phyloP scores from a whole-genome alignment of 2,113 vertebrate genomes.

The Tachycineta bicolor region DNA sequence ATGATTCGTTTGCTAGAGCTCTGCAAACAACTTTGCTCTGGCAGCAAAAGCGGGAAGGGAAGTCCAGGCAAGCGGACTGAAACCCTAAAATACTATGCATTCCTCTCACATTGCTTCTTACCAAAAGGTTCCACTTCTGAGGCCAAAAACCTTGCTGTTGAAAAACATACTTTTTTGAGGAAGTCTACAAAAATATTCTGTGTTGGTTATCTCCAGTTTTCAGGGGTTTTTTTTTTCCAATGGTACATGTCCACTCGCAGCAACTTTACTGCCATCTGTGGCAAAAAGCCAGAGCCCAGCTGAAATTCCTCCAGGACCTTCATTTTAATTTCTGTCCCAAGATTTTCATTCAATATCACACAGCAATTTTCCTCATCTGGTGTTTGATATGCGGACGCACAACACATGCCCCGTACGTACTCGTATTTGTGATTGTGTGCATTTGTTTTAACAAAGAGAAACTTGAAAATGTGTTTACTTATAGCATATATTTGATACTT shows the following conservation, averaged over 20 bases:
- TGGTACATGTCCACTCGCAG: not conserved
- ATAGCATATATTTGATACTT: not conserved
- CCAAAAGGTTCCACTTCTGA: not conserved
- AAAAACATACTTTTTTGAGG: not conserved
- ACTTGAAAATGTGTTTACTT: not conserved
- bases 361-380: not conserved
- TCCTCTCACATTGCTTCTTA: constrained; percentile 7
- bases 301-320: not conserved
- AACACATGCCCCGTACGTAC: not conserved
- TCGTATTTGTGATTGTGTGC: accelerated
- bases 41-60: not conserved
- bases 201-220: not conserved
- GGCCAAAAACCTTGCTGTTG: not conserved
- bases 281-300: not conserved
- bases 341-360: not conserved
- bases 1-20: not conserved
- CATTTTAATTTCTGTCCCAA: not conserved
- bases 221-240: not conserved
- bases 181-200: not conserved
- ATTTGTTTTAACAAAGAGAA: not conserved
- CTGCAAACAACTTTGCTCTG: not conserved
- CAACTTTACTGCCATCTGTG: not conserved
- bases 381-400: not conserved
- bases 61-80: not conserved
- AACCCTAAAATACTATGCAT: not conserved